These are phyloP conservation scores for Macroteleia sp. DNA, from an alignment of 2,888 invertebrate species.

Conservation along the genomic window DNA sequence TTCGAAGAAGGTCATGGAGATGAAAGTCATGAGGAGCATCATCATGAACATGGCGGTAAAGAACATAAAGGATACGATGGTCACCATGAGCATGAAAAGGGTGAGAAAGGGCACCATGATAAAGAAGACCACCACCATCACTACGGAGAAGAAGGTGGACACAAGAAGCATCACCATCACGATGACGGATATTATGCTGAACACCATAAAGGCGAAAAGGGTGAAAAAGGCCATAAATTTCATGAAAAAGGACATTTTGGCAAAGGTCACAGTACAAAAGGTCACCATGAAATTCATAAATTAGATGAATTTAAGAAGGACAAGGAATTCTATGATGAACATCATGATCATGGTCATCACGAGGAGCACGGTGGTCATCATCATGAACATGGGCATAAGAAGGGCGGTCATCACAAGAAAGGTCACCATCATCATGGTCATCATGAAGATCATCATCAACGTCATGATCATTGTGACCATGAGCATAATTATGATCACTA, in stretches of 20 bases:
- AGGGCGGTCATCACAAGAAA: constrained; percentile 44
- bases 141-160: constrained; percentile 34
- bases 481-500: no score
- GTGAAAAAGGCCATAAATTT: constrained; percentile 38
- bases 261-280: constrained; percentile 50
- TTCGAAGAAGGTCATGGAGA: no score
- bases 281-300: constrained; percentile 40
- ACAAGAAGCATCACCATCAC: constrained; percentile 42
- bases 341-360: constrained; percentile 47
- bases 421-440: constrained; percentile 34
- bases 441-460: no score
- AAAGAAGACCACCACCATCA: constrained; percentile 34
- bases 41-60: no score
- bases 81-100: constrained; percentile 34
- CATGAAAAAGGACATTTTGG: constrained; percentile 41
- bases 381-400: constrained; percentile 39
- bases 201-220: constrained; percentile 39
- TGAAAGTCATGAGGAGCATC: no score
- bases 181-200: constrained; percentile 41
- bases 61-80: no score
- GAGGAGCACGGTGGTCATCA: constrained; percentile 40
- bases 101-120: constrained; percentile 35
- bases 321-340: constrained; percentile 45
- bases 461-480: no score
- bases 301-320: constrained; percentile 48